phyloP scores from a whole-genome alignment of 2,888 invertebrate genomes.

The Miltochrista miniata region DNA sequence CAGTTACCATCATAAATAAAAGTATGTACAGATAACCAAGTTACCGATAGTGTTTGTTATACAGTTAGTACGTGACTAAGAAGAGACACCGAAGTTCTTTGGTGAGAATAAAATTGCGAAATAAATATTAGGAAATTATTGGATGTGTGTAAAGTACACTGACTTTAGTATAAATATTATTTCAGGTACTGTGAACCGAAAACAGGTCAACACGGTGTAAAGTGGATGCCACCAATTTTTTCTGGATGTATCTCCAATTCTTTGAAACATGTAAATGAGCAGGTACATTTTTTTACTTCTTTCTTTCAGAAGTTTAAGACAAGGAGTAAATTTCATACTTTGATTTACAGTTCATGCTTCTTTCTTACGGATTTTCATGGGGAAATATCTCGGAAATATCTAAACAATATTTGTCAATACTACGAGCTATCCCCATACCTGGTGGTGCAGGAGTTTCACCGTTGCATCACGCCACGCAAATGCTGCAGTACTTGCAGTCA shows the following conservation, averaged over 20 bases:
- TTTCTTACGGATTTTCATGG: constrained; percentile 86
- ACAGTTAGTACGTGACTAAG: too few species aligned
- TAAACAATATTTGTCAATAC: constrained; percentile 79
- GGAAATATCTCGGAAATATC: constrained; percentile 83
- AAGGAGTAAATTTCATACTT: constrained; percentile 81
- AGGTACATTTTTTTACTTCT: constrained; percentile 38
- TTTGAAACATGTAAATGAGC: constrained; percentile 84
- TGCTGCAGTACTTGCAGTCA: constrained; percentile 79
- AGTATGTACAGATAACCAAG: too few species aligned
- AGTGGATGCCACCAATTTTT: constrained; percentile 91
- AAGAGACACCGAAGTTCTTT: too few species aligned
- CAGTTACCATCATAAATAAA: too few species aligned
- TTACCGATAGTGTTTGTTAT: too few species aligned
- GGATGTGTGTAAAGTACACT: too few species aligned
- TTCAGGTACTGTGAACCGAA: constrained; percentile 75
- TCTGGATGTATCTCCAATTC: constrained; percentile 88
- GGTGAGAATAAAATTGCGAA: too few species aligned
- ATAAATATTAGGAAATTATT: too few species aligned
- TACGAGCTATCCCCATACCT: constrained; percentile 76
- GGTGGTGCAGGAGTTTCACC: constrained; percentile 88
- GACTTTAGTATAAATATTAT: too few species aligned
- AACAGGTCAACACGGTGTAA: constrained; percentile 83
- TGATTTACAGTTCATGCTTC: constrained; percentile 61
- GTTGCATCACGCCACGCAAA: constrained; percentile 81
- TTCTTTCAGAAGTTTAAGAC: background rate